Base-by-base conservation (phyloP, 2,797 vertebrate genomes). In the Coranthus polyacanthus region DNA sequence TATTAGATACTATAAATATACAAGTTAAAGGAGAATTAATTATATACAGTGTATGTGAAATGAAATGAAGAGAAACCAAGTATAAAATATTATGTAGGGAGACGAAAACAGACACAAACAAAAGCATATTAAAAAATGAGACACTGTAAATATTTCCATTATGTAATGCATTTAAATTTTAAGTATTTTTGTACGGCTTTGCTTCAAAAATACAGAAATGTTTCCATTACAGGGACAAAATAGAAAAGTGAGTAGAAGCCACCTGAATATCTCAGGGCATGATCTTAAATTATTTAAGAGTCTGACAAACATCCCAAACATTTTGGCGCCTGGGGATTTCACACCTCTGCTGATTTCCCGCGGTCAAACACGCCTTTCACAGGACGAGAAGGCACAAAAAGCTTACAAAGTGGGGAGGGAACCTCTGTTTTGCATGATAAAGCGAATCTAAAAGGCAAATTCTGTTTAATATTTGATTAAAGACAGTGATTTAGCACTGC, bases 351-450 rank as follows among this genome's bases (percentile, higher is more conserved):
- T 6, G 12, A 49, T 49, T n/a, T n/a, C 16, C 17, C 38, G 55
- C 6, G 50, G 16, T 73, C 22, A 42, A 52, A 60, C 13, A 42
- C n/a, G 22, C n/a, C n/a, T n/a, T n/a, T n/a, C n/a, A n/a, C 44
- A 44, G 16, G 17, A 29, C 6, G 5, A 15, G 45, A 43, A 38
- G 4, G 11, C 37, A 29, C 3, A 44, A 13, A 12, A 10, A 36
- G 29, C 9, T 6, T 12, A 37, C 16, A 37, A 16, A 42, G 12
- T 24, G 22, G 22, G 37, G 12, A 13, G 9, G 12, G 16, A 36
- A 6, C 9, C 15, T 24, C 16, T 45, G 42, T 45, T 37, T 44
- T 18, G 13, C 5, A 39, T 4, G n/a, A 1, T 10, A 55, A n/a
- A 6, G n/a, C 5, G 39, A 7, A 17, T 39, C 21, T 39, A 18